Percentiles rank a stretch among this genome's conserved stretches.
phyloP scores from a whole-genome alignment of 2,888 invertebrate genomes.

The Marasmarcha lunaedactyla region DNA sequence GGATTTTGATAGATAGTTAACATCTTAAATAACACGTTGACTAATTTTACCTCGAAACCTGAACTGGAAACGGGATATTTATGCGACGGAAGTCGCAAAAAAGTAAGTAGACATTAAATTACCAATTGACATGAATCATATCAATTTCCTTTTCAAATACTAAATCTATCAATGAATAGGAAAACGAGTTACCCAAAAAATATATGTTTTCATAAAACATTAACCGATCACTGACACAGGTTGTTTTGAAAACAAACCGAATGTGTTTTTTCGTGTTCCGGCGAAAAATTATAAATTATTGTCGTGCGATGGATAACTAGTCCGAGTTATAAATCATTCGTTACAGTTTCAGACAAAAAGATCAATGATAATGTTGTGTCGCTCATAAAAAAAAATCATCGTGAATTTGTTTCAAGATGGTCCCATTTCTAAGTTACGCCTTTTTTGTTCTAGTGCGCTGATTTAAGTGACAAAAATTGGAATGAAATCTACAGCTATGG shows the following conservation, averaged over 20 bases:
- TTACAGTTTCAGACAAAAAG: background rate
- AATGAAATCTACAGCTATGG: conserved; percentile 66
- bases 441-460: background rate
- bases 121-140: too few relatives aligned
- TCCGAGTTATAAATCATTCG: background rate
- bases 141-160: too few relatives aligned
- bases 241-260: conserved; percentile 38
- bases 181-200: background rate
- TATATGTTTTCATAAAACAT: conserved; percentile 9
- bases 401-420: too few relatives aligned
- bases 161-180: background rate
- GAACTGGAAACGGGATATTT: too few relatives aligned
- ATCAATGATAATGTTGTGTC: background rate
- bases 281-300: conserved; percentile 25
- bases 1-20: too few relatives aligned
- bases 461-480: conserved; percentile 8
- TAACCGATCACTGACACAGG: conserved; percentile 26
- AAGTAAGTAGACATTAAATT: too few relatives aligned
- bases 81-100: too few relatives aligned
- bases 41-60: too few relatives aligned
- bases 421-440: background rate
- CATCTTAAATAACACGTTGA: too few relatives aligned
- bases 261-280: conserved; percentile 30
- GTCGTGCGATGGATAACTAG: conserved; percentile 20
- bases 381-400: too few relatives aligned